Conservation (phyloP, 2,113 vertebrate species). For the Garra rufa region DNA sequence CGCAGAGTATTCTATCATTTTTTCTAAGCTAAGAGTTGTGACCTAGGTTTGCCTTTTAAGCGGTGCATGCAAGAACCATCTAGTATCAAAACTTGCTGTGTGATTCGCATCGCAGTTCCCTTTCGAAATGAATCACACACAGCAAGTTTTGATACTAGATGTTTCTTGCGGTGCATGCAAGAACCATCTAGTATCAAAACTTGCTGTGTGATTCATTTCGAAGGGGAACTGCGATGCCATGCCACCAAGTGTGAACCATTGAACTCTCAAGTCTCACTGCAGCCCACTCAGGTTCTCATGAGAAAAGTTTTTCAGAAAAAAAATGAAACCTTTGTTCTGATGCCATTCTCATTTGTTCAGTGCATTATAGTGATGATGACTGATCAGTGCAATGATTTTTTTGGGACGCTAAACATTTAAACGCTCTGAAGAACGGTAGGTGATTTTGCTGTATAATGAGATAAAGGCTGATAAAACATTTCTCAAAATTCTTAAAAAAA, state of each 20-base stretch:
- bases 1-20: background rate
- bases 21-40: background rate
- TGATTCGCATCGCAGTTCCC: no score
- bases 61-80: slow-evolving; percentile 33
- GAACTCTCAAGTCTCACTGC: slow-evolving; percentile 66
- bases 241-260: slow-evolving; percentile 68
- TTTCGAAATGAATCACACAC: no score
- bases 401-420: background rate
- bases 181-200: slow-evolving; percentile 25
- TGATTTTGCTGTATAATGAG: background rate
- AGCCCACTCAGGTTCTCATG: slow-evolving; percentile 51
- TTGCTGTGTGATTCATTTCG: slow-evolving; percentile 52
- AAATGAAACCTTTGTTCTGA: background rate
- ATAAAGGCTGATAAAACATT: background rate
- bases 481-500: background rate
- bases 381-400: background rate
- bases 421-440: background rate
- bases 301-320: slow-evolving; percentile 21
- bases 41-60: background rate
- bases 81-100: background rate
- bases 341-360: background rate
- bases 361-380: background rate
- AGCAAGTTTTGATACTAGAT: no score
- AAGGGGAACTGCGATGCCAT: slow-evolving; percentile 36
- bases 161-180: no score